Base-by-base conservation (phyloP, 2,113 vertebrate genomes). In the Hydrolagus affinis region DNA sequence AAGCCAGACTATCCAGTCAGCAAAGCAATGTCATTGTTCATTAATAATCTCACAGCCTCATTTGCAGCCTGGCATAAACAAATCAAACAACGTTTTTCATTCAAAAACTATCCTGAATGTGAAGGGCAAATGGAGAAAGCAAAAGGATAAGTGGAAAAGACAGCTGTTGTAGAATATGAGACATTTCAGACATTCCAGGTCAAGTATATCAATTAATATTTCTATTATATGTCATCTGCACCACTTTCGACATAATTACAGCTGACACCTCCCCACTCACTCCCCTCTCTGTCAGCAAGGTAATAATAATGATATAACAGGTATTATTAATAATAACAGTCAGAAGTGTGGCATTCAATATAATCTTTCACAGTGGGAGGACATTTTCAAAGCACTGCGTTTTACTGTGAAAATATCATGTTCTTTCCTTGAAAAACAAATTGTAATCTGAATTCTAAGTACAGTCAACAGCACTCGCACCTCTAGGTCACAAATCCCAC, bases 171-270 rank as follows among this genome's bases (percentile, higher is more conserved):
- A 32, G 78, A 83, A 68, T 83, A 28, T 83, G 23, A 83, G 23
- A 30, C 66, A 28, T 66, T 19, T 83, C 23, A 17, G 28, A 83
- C 44, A 28, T 66, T 28, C 28, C 21, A 32, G 78, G 32, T 68
- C 66, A 60, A 66, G 78, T 68, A 66, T 28, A 17, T 83, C 66
- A 83, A 83, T 83, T 83, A 68, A 83, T 64, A 66, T 19, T 66
- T 83, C 30, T 66, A 30, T 83, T 66, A 30, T 66, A 83, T 66
- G 66, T 66, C 28, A 66, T 83, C 66, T 83, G 60, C 66, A 66
- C 59, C 62, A 83, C 78, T 83, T 66, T 30, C 64, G 11, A 9
- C 17, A 11, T 14, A 68, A 14, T 62, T 30, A 66, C 30, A 66
- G 78, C 64, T 83, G 15, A 83, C 66, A 15, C 28, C 17, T 57